Conservation (phyloP, 2,797 vertebrate species). For the Thamnophis elegans region DNA sequence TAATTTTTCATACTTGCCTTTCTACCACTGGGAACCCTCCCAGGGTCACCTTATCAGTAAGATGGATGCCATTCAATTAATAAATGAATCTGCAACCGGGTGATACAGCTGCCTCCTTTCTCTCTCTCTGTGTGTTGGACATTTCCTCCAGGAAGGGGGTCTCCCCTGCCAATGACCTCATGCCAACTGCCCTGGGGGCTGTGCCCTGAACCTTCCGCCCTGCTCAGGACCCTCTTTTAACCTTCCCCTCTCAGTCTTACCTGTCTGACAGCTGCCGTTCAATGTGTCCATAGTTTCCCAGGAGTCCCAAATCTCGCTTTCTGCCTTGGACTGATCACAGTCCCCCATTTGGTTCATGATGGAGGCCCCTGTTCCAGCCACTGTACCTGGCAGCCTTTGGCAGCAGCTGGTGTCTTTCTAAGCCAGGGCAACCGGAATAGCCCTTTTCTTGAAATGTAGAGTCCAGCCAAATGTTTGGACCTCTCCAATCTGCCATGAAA, state of each 20-base stretch:
- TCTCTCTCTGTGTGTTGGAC: no score
- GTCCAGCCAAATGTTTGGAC: not conserved
- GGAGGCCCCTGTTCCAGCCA: conserved; percentile 34
- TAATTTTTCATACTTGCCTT: no score
- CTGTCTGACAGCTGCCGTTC: not conserved
- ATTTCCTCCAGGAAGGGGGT: no score
- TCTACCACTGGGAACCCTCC: no score
- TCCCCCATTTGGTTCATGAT: conserved; percentile 10
- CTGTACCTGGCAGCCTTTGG: conserved; percentile 12
- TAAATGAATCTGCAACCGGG: not conserved
- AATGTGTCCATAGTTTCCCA: not conserved
- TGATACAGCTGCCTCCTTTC: not conserved
- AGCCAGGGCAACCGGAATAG: not conserved
- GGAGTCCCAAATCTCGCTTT: conserved; percentile 19
- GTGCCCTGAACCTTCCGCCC: not conserved
- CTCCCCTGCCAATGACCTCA: not conserved
- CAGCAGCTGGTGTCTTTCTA: not conserved
- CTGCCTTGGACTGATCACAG: not conserved
- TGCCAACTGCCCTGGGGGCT: not conserved
- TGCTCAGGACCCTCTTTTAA: not conserved
- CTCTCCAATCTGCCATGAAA: no score
- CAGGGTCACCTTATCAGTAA: no score
- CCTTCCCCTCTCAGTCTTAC: not conserved
- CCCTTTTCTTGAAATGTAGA: not conserved
- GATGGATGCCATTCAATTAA: no score